A percentile compares a stretch with the other conserved stretches of the same genome.
These are phyloP conservation scores for Spodoptera exigua DNA, from an alignment of 2,888 invertebrate genomes.

Conservation along the genomic window DNA sequence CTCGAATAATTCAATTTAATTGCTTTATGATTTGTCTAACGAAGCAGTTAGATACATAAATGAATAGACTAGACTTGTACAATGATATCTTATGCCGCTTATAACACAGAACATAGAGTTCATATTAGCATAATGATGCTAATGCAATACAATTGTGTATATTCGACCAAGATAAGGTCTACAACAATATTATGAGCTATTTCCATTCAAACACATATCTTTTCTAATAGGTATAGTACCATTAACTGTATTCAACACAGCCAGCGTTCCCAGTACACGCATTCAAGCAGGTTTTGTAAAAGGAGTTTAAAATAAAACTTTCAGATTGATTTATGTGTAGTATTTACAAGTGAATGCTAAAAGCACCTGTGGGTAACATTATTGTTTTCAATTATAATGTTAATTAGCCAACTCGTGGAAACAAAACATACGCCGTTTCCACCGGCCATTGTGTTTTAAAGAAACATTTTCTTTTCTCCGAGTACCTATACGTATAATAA, in stretches of 20 bases:
- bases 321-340: slow-evolving; percentile 27
- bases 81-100: too few species aligned
- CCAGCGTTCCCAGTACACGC: slow-evolving; percentile 6
- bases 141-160: too few species aligned
- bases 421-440: slow-evolving; percentile 14
- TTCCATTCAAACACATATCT: too few species aligned
- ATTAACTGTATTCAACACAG: slow-evolving; percentile 20
- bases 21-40: too few species aligned
- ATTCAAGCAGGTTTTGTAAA: slow-evolving; percentile 30
- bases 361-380: slow-evolving; percentile 43
- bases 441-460: slow-evolving; percentile 8
- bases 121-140: too few species aligned
- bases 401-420: slow-evolving; percentile 36
- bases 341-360: slow-evolving; percentile 51
- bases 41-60: too few species aligned
- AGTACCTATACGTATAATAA: slow-evolving; percentile 17
- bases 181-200: too few species aligned
- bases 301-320: slow-evolving; percentile 35
- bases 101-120: too few species aligned
- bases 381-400: slow-evolving; percentile 54
- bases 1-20: too few species aligned
- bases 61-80: too few species aligned
- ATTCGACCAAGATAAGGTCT: too few species aligned
- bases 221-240: not conserved
- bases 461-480: slow-evolving; percentile 22